Conservation (phyloP, 2,797 vertebrate species). For the Australoheros facetus region DNA sequence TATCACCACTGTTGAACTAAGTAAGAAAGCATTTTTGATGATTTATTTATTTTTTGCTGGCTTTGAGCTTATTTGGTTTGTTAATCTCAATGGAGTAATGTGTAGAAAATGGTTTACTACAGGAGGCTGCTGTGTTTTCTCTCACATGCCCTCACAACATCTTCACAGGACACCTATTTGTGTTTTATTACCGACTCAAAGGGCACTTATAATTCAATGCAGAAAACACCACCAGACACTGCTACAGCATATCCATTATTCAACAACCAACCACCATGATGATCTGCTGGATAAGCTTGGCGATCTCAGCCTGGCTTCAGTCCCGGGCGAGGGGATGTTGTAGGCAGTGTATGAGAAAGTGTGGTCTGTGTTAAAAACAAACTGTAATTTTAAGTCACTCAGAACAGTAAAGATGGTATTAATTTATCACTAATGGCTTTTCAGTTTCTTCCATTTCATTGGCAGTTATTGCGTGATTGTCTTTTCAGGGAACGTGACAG, state of each 20-base stretch:
- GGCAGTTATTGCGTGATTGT: background rate
- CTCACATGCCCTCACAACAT: background rate
- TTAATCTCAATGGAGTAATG: background rate
- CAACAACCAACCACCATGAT: background rate
- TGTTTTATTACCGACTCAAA: background rate
- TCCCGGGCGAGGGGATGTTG: background rate
- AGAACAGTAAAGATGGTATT: background rate
- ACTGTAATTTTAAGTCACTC: background rate
- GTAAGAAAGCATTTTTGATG: background rate
- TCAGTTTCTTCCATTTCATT: background rate
- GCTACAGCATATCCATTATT: conserved; percentile 1
- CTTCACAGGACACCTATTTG: background rate
- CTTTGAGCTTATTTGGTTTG: background rate
- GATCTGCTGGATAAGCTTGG: background rate
- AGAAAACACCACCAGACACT: background rate
- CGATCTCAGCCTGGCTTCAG: background rate
- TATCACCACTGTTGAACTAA: background rate
- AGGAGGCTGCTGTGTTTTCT: background rate
- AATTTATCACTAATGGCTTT: conserved; percentile 2
- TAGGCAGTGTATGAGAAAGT: background rate
- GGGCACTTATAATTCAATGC: background rate
- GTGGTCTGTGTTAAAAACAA: background rate
- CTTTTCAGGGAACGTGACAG: conserved; percentile 1
- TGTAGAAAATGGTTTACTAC: background rate
- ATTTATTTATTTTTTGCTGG: background rate